Conservation (phyloP, 1,140 invertebrate genomes). For the Popillia japonica region DNA sequence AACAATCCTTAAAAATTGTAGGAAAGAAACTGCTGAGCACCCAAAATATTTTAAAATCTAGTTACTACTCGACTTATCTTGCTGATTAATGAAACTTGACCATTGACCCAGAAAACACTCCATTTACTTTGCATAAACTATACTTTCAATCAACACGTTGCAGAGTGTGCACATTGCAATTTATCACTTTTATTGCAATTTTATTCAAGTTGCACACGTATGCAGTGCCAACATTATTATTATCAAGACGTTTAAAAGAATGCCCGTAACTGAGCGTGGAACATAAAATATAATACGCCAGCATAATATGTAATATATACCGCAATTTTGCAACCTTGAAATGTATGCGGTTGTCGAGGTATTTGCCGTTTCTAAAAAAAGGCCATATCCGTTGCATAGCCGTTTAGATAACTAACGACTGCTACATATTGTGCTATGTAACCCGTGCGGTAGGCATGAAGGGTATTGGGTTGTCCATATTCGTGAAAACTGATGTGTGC, state of each 20-base stretch:
- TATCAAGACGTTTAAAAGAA: constrained; percentile 9
- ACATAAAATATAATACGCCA: background rate
- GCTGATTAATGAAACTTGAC: no score
- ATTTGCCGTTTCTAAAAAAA: constrained; percentile 9
- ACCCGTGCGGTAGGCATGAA: background rate
- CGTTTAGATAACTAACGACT: constrained; percentile 6
- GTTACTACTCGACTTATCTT: no score
- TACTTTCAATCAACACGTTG: no score
- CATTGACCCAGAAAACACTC: no score
- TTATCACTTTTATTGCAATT: no score
- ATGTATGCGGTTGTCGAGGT: constrained; percentile 1
- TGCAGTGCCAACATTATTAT: background rate
- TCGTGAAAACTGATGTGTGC: background rate
- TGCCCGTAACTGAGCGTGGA: background rate
- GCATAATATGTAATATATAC: constrained; percentile 1
- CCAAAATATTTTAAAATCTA: no score
- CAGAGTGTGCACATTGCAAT: no score
- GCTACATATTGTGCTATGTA: background rate
- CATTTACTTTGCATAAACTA: no score
- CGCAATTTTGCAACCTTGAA: constrained; percentile 14
- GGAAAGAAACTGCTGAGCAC: no score
- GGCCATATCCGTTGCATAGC: constrained; percentile 7
- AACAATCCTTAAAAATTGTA: no score
- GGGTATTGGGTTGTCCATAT: background rate
- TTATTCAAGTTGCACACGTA: no score